Percentiles rank a stretch among this genome's conserved stretches.
phyloP scores from a whole-genome alignment of 2,113 vertebrate genomes.

The Turdus rufiventris region DNA sequence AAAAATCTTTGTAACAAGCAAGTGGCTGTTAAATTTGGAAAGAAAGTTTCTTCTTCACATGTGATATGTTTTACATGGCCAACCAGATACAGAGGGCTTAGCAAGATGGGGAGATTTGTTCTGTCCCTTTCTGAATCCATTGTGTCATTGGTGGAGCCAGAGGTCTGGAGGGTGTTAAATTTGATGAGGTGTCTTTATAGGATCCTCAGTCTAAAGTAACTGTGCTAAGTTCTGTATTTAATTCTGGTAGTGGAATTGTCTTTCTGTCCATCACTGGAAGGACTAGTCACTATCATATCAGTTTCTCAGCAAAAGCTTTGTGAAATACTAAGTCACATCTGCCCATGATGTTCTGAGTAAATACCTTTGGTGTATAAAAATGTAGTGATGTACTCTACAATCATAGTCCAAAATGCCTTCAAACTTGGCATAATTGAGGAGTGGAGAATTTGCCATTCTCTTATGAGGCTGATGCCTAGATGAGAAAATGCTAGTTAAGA shows the following conservation, averaged over 20 bases:
- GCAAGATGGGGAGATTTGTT: not conserved
- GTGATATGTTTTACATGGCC: rapidly evolving
- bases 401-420: not conserved
- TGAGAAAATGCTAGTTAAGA: not conserved
- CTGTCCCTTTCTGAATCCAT: not conserved
- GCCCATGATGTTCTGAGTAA: not conserved
- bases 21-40: not conserved
- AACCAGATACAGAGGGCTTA: not conserved
- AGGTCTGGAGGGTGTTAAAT: not conserved
- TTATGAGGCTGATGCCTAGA: not conserved
- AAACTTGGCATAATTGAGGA: not conserved
- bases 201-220: not conserved
- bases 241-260: not conserved
- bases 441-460: not conserved
- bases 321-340: not conserved
- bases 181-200: not conserved
- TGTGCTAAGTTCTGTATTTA: not conserved
- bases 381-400: not conserved
- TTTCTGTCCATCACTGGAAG: not conserved
- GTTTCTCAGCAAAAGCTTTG: not conserved
- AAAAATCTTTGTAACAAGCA: not conserved
- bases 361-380: not conserved
- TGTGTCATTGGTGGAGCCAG: not conserved
- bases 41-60: not conserved
- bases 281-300: not conserved